Conservation (phyloP, 2,888 invertebrate species). For the Ectemnius lituratus region DNA sequence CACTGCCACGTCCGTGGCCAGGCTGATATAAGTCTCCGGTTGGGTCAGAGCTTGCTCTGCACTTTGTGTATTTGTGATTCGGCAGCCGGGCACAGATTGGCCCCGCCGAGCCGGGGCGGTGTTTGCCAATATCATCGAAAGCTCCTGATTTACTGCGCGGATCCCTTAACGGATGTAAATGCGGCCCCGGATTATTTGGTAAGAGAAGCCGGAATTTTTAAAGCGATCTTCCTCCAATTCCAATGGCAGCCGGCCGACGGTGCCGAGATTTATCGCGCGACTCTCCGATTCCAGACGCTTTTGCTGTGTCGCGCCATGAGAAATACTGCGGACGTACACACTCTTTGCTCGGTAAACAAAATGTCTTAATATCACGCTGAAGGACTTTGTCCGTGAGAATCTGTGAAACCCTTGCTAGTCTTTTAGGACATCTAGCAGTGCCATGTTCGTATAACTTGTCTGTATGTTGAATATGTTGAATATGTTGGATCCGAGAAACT, state of each 20-base stretch:
- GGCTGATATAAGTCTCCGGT: slow-evolving; percentile 1
- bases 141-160: slow-evolving; percentile 4
- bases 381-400: slow-evolving; percentile 25
- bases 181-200: slow-evolving; percentile 4
- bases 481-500: no score
- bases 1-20: neutral
- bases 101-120: neutral
- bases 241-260: neutral
- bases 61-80: neutral
- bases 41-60: no score
- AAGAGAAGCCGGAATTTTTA: slow-evolving; percentile 4
- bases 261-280: neutral
- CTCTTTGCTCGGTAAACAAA: neutral
- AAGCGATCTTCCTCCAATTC: neutral
- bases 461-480: no score
- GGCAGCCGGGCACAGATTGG: neutral
- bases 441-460: no score
- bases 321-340: no score
- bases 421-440: neutral
- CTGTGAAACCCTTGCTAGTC: neutral
- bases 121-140: slow-evolving; percentile 12
- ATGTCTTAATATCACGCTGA: slow-evolving; percentile 21
- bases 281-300: neutral
- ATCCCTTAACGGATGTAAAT: slow-evolving; percentile 1
- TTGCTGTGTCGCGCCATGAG: no score